phyloP scores from a whole-genome alignment of 2,888 invertebrate species.

The Coenonympha arcania region DNA sequence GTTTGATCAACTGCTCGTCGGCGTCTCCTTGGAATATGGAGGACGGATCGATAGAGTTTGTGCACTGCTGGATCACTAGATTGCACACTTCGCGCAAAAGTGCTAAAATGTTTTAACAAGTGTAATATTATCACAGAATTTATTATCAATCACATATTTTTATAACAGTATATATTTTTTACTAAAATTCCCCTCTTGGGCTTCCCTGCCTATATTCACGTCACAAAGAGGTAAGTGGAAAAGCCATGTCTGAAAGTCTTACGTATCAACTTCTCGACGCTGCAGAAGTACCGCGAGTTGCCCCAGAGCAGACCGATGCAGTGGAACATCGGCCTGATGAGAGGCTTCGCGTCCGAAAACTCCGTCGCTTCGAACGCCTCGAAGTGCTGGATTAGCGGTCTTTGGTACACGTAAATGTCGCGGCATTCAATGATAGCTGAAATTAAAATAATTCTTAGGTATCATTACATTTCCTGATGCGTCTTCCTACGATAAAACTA shows the following conservation, averaged over 20 bases:
- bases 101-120: conserved; percentile 42
- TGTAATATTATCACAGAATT: too few relatives aligned
- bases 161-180: too few relatives aligned
- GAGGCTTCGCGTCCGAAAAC: conserved; percentile 75
- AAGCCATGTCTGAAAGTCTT: too few relatives aligned
- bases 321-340: conserved; percentile 82
- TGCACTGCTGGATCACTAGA: conserved; percentile 82
- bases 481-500: too few relatives aligned
- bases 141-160: too few relatives aligned
- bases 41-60: conserved; percentile 81
- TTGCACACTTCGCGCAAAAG: conserved; percentile 87
- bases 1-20: conserved; percentile 79
- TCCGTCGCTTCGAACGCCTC: conserved; percentile 81
- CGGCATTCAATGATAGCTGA: conserved; percentile 86
- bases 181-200: too few relatives aligned
- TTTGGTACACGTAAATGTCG: conserved; percentile 85
- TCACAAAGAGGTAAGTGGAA: too few relatives aligned
- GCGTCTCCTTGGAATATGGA: conserved; percentile 90
- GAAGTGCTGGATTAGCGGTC: conserved; percentile 80
- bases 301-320: conserved; percentile 89
- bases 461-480: too few relatives aligned
- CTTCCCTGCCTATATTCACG: too few relatives aligned
- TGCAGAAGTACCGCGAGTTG: conserved; percentile 84
- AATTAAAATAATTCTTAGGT: conserved; percentile 11
- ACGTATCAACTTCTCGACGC: conserved; percentile 71